Conservation (phyloP, 2,888 invertebrate species). For the Calephelis perditalis region DNA sequence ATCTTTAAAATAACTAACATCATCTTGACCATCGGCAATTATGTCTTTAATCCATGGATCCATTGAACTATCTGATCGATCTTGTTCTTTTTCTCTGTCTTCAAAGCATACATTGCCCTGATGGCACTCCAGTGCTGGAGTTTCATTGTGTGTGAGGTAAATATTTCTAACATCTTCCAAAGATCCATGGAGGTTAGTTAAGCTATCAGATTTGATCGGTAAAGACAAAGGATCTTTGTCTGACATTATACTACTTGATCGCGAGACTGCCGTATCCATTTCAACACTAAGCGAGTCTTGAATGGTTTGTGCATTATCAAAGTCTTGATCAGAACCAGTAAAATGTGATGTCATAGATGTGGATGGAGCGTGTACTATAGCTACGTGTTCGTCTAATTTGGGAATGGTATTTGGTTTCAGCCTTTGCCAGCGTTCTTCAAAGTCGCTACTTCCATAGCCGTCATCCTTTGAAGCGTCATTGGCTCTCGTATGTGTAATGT, state of each 20-base stretch:
- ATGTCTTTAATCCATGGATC: slow-evolving; percentile 81
- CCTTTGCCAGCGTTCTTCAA: slow-evolving; percentile 86
- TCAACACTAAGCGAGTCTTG: slow-evolving; percentile 55
- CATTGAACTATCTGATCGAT: slow-evolving; percentile 63
- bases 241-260: slow-evolving; percentile 66
- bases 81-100: slow-evolving; percentile 51
- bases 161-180: slow-evolving; percentile 78
- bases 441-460: slow-evolving; percentile 66
- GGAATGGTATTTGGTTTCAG: slow-evolving; percentile 82
- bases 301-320: slow-evolving; percentile 43
- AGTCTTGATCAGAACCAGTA: slow-evolving; percentile 52
- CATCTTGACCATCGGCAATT: slow-evolving; percentile 76
- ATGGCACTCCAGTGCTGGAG: slow-evolving; percentile 57
- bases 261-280: slow-evolving; percentile 57
- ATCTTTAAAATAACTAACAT: slow-evolving; percentile 78
- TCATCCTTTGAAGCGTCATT: slow-evolving; percentile 37
- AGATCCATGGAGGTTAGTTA: slow-evolving; percentile 84
- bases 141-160: slow-evolving; percentile 66
- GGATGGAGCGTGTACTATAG: slow-evolving; percentile 62
- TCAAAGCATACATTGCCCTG: slow-evolving; percentile 58
- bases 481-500: slow-evolving; percentile 46
- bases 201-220: slow-evolving; percentile 72
- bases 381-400: slow-evolving; percentile 75
- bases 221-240: slow-evolving; percentile 59
- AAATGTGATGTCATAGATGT: slow-evolving; percentile 52